Evolutionary conservation across 2,113 vertebrate genomes (phyloP), one percentile per base, ranked within the genome.

Genomic region (Notothenia coriiceps): DNA sequence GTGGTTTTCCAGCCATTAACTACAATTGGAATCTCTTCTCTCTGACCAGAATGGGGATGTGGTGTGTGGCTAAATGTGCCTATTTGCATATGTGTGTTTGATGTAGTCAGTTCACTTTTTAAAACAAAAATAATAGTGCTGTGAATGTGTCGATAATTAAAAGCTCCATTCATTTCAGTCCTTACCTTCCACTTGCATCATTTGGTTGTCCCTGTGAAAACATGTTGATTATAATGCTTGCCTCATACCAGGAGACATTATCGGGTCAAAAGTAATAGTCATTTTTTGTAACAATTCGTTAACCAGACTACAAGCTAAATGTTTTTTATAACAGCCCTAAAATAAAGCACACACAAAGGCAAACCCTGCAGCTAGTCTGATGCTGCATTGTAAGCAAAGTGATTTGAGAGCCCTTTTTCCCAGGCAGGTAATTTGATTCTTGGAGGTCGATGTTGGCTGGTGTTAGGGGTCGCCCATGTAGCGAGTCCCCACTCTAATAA

Each of bases 381-480:
- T 60, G 77, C 75, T 84, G 84, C 76, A 87, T 84, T 89, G 74
- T 80, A 78, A 86, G 87, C 67, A 0, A 80, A 76, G 70, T 87
- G 83, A 86, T 84, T 86, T 89, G 76, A 85, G 86, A 91, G 80
- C 44, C 56, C 63, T 64, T 86, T 87, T 88, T 87, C 83, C 83
- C 83, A 84, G 65, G 64, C 69, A 88, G 76, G 84, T 91, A 84
- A 92, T 93, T 88, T 89, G 77, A 88, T 88, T 90, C 81, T 82
- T 78, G 57, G 75, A 84, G 83, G 85, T 84, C 60, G 47, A 22
- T 88, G 79, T 75, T 78, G 40, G 83, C 47, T 83, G 82, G 79
- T 82, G 85, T 84, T 64, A 55, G 85, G 35, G 91, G 88, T 89
- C 77, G 12, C 59, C 63, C 68, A n/a, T 85, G 71, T 74, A 83